Percentiles rank a stretch among this genome's conserved stretches.
Conservation (phyloP, 2,888 invertebrate species). For the Thymelicus sylvestris region DNA sequence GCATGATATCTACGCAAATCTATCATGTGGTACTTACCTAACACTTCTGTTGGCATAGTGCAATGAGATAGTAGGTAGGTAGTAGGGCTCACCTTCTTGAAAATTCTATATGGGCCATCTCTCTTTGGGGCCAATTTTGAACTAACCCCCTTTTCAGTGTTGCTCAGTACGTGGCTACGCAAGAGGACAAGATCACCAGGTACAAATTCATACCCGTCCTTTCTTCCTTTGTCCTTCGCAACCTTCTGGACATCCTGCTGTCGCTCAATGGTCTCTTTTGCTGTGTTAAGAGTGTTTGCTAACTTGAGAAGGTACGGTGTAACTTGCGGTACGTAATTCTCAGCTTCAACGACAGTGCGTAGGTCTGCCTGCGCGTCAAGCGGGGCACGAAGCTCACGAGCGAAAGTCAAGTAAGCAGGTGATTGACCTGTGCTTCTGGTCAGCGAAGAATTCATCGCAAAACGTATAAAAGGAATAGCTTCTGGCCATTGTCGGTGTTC, state of each 20-base stretch:
- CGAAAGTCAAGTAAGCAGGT: conserved; percentile 50
- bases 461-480: conserved; percentile 39
- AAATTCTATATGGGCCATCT: conserved; percentile 28
- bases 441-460: conserved; percentile 31
- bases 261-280: background rate
- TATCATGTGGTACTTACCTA: conserved; percentile 9
- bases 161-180: conserved; percentile 21
- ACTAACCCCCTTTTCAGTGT: conserved; percentile 30
- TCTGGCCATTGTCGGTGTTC: conserved; percentile 42
- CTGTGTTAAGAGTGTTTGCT: conserved; percentile 24
- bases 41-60: background rate
- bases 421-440: too few relatives aligned
- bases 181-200: conserved; percentile 32
- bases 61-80: background rate
- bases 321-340: conserved; percentile 44
- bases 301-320: conserved; percentile 39
- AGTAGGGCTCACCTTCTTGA: conserved; percentile 18
- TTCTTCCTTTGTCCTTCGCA: background rate
- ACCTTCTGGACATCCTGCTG: conserved; percentile 26
- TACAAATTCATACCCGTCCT: background rate
- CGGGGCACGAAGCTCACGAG: conserved; percentile 47
- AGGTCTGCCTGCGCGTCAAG: conserved; percentile 32
- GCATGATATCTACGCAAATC: conserved; percentile 6
- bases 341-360: conserved; percentile 36
- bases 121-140: conserved; percentile 19